Base-by-base conservation (phyloP, 2,797 vertebrate species). In the Sebastes flavidus region DNA sequence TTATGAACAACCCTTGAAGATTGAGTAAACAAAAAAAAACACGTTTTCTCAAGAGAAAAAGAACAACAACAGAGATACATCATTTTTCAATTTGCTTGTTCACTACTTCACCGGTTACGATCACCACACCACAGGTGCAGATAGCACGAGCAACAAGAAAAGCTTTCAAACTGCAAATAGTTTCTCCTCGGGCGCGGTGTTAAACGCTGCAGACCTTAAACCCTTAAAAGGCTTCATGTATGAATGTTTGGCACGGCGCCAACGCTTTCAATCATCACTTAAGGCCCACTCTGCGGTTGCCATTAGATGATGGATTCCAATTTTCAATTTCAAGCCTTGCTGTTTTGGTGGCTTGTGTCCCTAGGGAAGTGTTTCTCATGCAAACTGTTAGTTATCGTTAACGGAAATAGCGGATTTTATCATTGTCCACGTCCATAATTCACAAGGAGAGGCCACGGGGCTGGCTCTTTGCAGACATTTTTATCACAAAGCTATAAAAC, bases 311-410 rank as follows among this genome's bases (percentile, higher is more conserved):
- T 90, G 85, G 89, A 91, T 87, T 90, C 60, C 88, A 88, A 77
- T 87, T 85, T 92, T 86, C 88, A 90, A 92, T 92, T 92, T 91
- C 88, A 89, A 88, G 72, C 88, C 76, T 88, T 89, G 85, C 81
- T 81, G 84, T 92, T 83, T 90, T 69, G 60, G 70, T 90, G 91
- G 86, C 84, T 83, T 46, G 25, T 25, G 30, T 92, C 91, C 84
- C 46, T 68, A 63, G 42, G 72, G 71, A 78, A 84, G 65, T 62
- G 67, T 85, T 88, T 74, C 68, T 78, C 65, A 77, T 83, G 68
- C 69, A 82, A 85, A 85, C 71, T 20, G 10, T 66, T 73, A 42
- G 75, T 65, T 60, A 72, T 63, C 3, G 1, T 27, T 66, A 20
- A n/a, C 63, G 30, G 66, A 65, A 87, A 75, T 68, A 67, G 59